A percentile compares a stretch with the other conserved stretches of the same genome.
phyloP scores from a whole-genome alignment of 2,113 vertebrate species.

The Lota lota region DNA sequence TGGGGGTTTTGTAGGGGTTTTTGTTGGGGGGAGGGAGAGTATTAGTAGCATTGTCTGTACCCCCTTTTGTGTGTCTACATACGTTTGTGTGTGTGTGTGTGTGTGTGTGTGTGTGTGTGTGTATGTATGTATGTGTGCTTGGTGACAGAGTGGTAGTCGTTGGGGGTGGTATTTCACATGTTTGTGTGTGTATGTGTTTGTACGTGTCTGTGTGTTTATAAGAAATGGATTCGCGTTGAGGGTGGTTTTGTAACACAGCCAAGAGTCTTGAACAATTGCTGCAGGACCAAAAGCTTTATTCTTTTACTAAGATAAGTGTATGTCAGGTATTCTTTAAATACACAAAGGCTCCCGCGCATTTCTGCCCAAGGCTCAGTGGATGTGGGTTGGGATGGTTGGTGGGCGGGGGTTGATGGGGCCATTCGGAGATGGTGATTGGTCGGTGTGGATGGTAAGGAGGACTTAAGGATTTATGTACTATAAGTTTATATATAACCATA shows the following conservation, averaged over 20 bases:
- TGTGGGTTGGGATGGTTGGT: not conserved
- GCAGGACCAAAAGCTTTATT: not conserved
- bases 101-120: not conserved
- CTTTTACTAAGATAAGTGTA: slow-evolving; percentile 12
- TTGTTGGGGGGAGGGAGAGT: too few relatives aligned
- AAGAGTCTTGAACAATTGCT: not conserved
- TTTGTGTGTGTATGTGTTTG: not conserved
- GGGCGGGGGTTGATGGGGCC: not conserved
- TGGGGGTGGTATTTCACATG: too few relatives aligned
- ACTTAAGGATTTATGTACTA: too few relatives aligned
- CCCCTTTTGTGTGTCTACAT: not conserved
- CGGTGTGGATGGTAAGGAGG: slow-evolving; percentile 1
- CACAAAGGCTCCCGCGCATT: not conserved
- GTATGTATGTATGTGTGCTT: not conserved
- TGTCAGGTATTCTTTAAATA: slow-evolving; percentile 44
- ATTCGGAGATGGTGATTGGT: not conserved
- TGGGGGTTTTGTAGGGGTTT: too few relatives aligned
- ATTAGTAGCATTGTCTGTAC: too few relatives aligned
- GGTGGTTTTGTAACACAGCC: not conserved
- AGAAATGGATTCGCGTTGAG: too few relatives aligned
- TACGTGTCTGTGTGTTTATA: not conserved
- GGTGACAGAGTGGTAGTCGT: not conserved
- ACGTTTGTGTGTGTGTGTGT: not conserved
- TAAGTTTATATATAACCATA: too few relatives aligned
- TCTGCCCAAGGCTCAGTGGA: not conserved